Percentiles rank a stretch among this genome's conserved stretches.
Evolutionary conservation across 1,140 invertebrate species (phyloP).

Genomic region (Laodelphax striatellus): DNA sequence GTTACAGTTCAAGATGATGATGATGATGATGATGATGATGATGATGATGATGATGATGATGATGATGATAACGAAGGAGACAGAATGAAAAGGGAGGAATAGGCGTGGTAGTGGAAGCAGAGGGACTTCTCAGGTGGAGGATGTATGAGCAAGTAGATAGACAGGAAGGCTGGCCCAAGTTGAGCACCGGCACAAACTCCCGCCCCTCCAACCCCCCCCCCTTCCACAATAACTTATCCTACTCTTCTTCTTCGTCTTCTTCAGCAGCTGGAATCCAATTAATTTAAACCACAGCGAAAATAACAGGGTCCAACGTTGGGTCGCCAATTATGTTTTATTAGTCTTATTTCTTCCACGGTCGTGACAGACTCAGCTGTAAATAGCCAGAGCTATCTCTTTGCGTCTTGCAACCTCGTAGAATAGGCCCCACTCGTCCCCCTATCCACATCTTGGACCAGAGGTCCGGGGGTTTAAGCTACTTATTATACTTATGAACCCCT

Average conservation of each 20-base stretch:
- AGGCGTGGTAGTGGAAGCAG: neutral
- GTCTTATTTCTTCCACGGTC: neutral
- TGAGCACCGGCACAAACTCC: neutral
- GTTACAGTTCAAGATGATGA: too few species aligned
- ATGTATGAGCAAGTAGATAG: too few species aligned
- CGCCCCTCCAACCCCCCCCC: neutral
- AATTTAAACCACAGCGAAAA: constrained; percentile 3
- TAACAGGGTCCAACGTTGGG: neutral
- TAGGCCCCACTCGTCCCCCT: too few species aligned
- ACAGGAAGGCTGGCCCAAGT: neutral
- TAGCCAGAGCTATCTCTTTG: neutral
- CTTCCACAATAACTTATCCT: neutral
- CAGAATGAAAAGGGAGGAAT: neutral
- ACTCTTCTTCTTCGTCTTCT: too few species aligned
- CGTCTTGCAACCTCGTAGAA: too few species aligned
- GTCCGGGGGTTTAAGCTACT: too few species aligned
- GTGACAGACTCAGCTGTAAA: neutral
- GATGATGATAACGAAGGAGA: neutral
- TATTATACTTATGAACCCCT: too few species aligned
- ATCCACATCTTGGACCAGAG: too few species aligned
- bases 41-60: neutral
- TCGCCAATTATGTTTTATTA: constrained; percentile 4
- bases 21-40: neutral
- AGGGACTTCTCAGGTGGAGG: too few species aligned
- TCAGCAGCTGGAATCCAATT: neutral